Base-by-base conservation (phyloP, 2,797 vertebrate genomes). In the Notolabrus celidotus region DNA sequence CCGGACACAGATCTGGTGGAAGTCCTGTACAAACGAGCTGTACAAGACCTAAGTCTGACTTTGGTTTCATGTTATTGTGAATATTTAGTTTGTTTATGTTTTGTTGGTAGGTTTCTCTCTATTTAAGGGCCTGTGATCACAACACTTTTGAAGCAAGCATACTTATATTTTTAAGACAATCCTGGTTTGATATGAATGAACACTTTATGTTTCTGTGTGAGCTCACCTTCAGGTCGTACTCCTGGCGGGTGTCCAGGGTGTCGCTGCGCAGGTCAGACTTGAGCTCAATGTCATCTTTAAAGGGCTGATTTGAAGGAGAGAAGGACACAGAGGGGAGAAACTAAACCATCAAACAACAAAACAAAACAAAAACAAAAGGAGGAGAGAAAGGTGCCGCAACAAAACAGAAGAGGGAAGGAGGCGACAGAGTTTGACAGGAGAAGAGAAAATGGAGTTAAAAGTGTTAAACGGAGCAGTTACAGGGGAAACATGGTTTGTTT, bases 241-340 rank as follows among this genome's bases (percentile, higher is more conserved):
- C 97, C 89, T 98, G 97, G 36, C 97, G 95, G 2, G 97, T 95
- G 86, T 95, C 94, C 85, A 95, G 84, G 73, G 96, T 97, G 91
- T 99, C 97, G 0, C 96, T 97, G 86, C 96, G 96, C 60, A 99
- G 93, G 86, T 99, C 97, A 72, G 96, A 96, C 92, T 98, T 99
- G 87, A 98, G 87, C 89, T 99, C 97, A 88, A 96, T 96, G 14
- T 98, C 97, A 0, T 99, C 97, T 91, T 99, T 98, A 93, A 98
- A 98, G 0, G 97, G 96, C 97, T 98, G 93, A 70, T 82, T 88
- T 78, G 90, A 94, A 74, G 90, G 86, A 92, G 81, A 80, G 71
- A 89, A 91, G 84, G 92, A 94, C 91, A 95, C 93, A 95, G 94
- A 94, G 89, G 94, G 94, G 87, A 95, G 91, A 94, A 95, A 95